A percentile compares a stretch with the other conserved stretches of the same genome.
These are phyloP conservation scores for Chunga burmeisteri DNA, from an alignment of 2,113 vertebrate genomes.

Conservation along the genomic window DNA sequence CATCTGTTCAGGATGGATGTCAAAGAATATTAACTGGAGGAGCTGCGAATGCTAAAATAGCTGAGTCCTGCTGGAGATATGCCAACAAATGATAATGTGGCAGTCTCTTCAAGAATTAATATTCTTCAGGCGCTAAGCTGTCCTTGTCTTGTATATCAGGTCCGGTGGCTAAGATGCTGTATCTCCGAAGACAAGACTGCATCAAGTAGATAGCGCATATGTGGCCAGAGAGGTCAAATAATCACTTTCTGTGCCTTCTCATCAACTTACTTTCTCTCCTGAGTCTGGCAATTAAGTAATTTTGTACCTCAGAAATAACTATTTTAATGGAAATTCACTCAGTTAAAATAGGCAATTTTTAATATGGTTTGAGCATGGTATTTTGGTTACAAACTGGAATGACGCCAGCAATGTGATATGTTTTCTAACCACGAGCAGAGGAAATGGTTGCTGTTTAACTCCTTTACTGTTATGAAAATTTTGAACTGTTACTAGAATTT, in stretches of 20 bases:
- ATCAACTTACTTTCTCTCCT: not conserved
- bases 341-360: not conserved
- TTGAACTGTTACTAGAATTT: not conserved
- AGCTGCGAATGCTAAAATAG: conserved; percentile 29
- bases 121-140: conserved; percentile 1
- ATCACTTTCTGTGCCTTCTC: not conserved
- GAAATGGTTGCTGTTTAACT: not conserved
- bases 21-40: conserved; percentile 39
- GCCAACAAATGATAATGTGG: conserved; percentile 30
- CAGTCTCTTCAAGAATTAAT: conserved; percentile 38
- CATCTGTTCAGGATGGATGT: conserved; percentile 48
- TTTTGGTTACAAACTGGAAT: not conserved
- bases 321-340: not conserved
- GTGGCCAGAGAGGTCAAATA: not conserved
- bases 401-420: fast-evolving
- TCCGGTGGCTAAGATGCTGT: not conserved
- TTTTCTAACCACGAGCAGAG: not conserved
- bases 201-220: fast-evolving
- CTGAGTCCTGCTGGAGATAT: conserved; percentile 39
- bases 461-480: not conserved
- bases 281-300: not conserved
- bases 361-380: fast-evolving
- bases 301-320: not conserved
- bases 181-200: not conserved
- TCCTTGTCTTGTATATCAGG: conserved; percentile 9